phyloP scores from a whole-genome alignment of 2,888 invertebrate genomes.

The Drosophila mimica region DNA sequence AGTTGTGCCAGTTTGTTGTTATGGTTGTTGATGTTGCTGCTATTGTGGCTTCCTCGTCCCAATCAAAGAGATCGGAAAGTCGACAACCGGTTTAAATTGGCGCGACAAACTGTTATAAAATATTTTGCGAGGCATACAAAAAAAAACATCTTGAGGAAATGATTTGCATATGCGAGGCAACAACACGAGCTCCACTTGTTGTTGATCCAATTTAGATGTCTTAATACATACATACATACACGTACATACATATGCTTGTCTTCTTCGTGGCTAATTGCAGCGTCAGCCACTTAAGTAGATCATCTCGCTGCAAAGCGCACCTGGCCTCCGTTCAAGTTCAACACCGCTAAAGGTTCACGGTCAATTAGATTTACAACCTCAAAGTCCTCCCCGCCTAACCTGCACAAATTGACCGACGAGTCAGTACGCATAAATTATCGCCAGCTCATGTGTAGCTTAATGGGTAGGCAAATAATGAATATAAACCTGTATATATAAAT shows the following conservation, averaged over 20 bases:
- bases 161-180: slow-evolving; percentile 67
- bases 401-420: slow-evolving; percentile 2
- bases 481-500: slow-evolving; percentile 35
- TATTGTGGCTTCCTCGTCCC: slow-evolving; percentile 65
- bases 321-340: slow-evolving; percentile 76
- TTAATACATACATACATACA: neutral
- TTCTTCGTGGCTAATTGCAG: slow-evolving; percentile 60
- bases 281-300: slow-evolving; percentile 54
- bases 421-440: slow-evolving; percentile 55
- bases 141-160: slow-evolving; percentile 68
- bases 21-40: slow-evolving; percentile 27
- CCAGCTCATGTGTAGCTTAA: slow-evolving; percentile 29
- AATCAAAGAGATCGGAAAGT: slow-evolving; percentile 51
- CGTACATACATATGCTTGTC: neutral
- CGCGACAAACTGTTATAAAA: slow-evolving; percentile 61
- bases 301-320: slow-evolving; percentile 48
- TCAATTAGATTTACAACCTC: slow-evolving; percentile 60
- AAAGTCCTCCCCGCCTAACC: neutral
- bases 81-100: slow-evolving; percentile 67
- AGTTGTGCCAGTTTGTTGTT: slow-evolving; percentile 44
- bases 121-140: slow-evolving; percentile 41
- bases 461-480: slow-evolving; percentile 48
- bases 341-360: slow-evolving; percentile 69
- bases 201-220: slow-evolving; percentile 57
- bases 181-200: slow-evolving; percentile 16